Percentiles rank a stretch among this genome's conserved stretches.
phyloP scores from a whole-genome alignment of 2,888 invertebrate species.

The Mantis religiosa region DNA sequence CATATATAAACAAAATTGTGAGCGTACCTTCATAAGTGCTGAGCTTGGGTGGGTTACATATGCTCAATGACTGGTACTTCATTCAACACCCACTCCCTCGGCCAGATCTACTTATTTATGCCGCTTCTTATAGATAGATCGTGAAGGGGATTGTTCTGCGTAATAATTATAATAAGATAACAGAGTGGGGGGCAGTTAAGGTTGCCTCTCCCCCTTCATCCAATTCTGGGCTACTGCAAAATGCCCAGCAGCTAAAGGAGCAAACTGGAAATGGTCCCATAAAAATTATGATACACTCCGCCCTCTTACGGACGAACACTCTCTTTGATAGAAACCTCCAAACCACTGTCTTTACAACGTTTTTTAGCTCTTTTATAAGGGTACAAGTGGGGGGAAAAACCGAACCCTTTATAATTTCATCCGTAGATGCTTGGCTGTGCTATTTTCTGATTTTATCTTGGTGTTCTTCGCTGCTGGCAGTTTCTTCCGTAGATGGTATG shows the following conservation, averaged over 20 bases:
- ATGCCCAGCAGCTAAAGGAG: conserved; percentile 18
- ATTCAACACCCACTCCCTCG: neutral
- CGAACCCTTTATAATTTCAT: conserved; percentile 21
- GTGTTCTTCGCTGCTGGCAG: conserved; percentile 7
- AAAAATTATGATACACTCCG: conserved; percentile 21
- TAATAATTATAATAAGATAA: conserved; percentile 19
- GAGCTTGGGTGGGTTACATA: neutral
- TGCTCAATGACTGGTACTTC: neutral
- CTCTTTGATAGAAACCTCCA: neutral
- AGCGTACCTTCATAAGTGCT: too few relatives aligned
- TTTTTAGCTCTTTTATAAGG: conserved; percentile 18
- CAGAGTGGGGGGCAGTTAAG: conserved; percentile 22
- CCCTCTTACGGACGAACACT: neutral
- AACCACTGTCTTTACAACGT: conserved; percentile 8
- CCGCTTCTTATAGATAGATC: neutral
- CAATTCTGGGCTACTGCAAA: conserved; percentile 22
- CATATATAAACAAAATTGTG: too few relatives aligned
- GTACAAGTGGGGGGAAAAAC: neutral
- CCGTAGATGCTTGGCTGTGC: conserved; percentile 19
- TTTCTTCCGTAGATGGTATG: neutral
- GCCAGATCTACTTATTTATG: neutral
- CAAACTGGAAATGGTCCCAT: conserved; percentile 18
- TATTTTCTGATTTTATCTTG: conserved; percentile 25
- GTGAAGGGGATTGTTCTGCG: conserved; percentile 9
- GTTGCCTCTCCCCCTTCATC: conserved; percentile 18